Base-by-base conservation (phyloP, 2,888 invertebrate genomes). In the Willowsia nigromaculata region DNA sequence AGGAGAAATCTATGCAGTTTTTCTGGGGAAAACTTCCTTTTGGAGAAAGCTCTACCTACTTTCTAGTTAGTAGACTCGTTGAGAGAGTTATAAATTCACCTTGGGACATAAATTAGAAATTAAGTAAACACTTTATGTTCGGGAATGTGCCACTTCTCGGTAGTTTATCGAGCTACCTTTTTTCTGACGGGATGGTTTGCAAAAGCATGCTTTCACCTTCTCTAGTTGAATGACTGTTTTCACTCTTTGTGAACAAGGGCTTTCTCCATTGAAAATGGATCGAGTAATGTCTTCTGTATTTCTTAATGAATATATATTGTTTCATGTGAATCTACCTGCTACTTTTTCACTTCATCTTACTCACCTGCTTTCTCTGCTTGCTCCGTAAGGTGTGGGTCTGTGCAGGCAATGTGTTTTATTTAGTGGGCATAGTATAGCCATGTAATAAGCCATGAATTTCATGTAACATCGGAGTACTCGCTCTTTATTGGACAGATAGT, bases 21-120 rank as follows among this genome's bases (percentile, higher is more conserved):
- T n/a, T n/a, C n/a, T n/a, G n/a, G n/a, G n/a, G n/a, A n/a, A n/a
- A n/a, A n/a, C n/a, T n/a, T n/a, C n/a, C n/a, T n/a, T n/a, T n/a
- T n/a, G n/a, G n/a, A n/a, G n/a, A n/a, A n/a, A n/a, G n/a, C n/a
- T n/a, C n/a, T n/a, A n/a, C n/a, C n/a, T n/a, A n/a, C n/a, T n/a
- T n/a, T n/a, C n/a, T n/a, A n/a, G n/a, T n/a, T n/a, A n/a, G n/a
- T 59, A 59, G 59, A 1, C 59, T 59, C 59, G 27, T 59, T 59
- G 9, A 15, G 25, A 9, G 27, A 59, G 59, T 59, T 7, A 59
- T 59, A 59, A 59, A 40, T 68, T 27, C 37, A 68, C 68, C 68
- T 15, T 68, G 68, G 33, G 68, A 68, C 68, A 68, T 68, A 25
- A 68, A 68, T 68, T 68, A 68, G 68, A 33, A 37, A 37, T 68